These are phyloP conservation scores for Cinclus mexicanus DNA, from an alignment of 2,113 vertebrate species.

Conservation along the genomic window DNA sequence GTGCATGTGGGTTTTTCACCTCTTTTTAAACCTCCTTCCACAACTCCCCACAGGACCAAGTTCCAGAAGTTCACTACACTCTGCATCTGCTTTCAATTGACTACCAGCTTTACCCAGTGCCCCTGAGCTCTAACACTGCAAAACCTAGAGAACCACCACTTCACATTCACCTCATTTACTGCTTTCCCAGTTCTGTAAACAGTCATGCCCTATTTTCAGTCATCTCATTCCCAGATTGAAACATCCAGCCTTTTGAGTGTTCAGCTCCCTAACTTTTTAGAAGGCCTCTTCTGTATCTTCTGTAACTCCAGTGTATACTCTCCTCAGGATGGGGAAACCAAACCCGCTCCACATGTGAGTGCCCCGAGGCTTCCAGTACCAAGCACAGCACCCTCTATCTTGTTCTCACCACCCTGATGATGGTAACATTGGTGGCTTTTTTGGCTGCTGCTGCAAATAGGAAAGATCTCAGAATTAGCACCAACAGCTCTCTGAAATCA, in stretches of 20 bases:
- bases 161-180: background rate
- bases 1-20: background rate
- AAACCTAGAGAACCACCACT: background rate
- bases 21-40: background rate
- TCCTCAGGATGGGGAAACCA: background rate
- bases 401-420: background rate
- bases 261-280: background rate
- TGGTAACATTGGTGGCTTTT: background rate
- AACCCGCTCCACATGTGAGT: background rate
- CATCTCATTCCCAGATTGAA: background rate
- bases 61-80: background rate
- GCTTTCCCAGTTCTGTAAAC: background rate
- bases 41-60: background rate
- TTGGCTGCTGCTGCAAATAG: conserved; percentile 34
- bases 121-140: background rate
- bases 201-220: background rate
- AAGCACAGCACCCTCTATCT: background rate
- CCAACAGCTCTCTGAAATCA: background rate
- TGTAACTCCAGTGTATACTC: background rate
- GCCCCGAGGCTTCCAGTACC: background rate
- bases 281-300: background rate
- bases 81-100: background rate
- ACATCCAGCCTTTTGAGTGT: background rate
- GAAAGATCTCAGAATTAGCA: conserved; percentile 41
- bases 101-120: background rate